Evolutionary conservation across 2,113 vertebrate genomes (phyloP).

Genomic region (Osmerus eperlanus): DNA sequence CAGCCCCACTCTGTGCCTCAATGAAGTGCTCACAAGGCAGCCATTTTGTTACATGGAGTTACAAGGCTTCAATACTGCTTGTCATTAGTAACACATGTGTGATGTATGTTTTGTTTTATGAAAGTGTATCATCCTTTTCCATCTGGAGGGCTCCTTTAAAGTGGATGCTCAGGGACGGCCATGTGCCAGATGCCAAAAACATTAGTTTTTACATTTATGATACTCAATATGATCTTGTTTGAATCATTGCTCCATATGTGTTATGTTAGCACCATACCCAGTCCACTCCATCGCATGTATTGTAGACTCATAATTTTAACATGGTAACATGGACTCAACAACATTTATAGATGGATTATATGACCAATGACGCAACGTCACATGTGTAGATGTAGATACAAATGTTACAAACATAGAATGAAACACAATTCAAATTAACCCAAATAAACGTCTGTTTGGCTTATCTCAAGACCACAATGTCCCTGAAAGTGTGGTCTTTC

Average conservation of each 20-base stretch:
- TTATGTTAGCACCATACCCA: not conserved
- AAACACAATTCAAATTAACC: no score
- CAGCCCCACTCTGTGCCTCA: not conserved
- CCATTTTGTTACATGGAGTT: constrained; percentile 3
- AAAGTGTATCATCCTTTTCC: not conserved
- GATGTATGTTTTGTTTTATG: constrained; percentile 10
- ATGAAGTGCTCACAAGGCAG: not conserved
- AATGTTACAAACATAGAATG: not conserved
- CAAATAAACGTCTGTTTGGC: no score
- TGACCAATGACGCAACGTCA: not conserved
- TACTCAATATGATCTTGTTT: not conserved
- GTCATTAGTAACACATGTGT: constrained; percentile 18
- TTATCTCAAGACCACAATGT: not conserved
- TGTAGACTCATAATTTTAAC: not conserved
- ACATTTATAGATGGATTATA: not conserved
- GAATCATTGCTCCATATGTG: not conserved
- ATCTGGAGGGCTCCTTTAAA: not conserved
- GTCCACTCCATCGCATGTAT: not conserved
- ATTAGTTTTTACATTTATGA: not conserved
- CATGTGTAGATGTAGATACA: not conserved
- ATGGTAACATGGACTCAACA: not conserved
- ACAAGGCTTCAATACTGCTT: not conserved
- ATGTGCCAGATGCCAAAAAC: not conserved
- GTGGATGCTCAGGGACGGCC: not conserved
- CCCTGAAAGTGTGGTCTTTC: not conserved